Evolutionary conservation across 2,888 invertebrate genomes (phyloP), one percentile per base, ranked within the genome.

Genomic region (Chloroclystis v-ata): DNA sequence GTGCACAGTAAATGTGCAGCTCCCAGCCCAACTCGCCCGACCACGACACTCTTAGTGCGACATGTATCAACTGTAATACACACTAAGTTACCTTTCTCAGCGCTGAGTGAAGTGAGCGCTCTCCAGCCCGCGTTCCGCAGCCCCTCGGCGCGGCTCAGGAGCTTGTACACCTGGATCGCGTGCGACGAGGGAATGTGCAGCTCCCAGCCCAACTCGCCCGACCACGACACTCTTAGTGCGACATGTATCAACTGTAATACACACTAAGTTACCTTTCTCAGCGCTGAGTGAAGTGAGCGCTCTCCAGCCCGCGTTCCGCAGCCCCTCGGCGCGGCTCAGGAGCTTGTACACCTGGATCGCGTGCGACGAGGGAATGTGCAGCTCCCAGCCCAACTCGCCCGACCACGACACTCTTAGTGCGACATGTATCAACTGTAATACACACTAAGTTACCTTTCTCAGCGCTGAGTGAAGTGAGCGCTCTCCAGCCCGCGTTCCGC

Each of bases 241-340:
- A n/a, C n/a, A n/a, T n/a, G n/a, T n/a, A n/a, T n/a, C n/a, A n/a
- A n/a, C n/a, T n/a, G 24, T 4, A 24, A 29, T 11, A 5, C 4
- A 10, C 2, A n/a, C 10, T 28, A 6, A 10, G 8, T n/a, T 68
- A 93, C 95, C 97, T 90, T 96, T 97, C 76, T 97, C 97, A 54
- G 93, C 92, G 72, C 95, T 95, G n/a, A 97, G 89, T 0, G 96
- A 92, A 50, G 96, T 95, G 48, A 97, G 80, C 1, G 97, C 95
- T 54, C 97, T 89, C 84, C 94, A 97, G 1, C 97, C 97, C 13
- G 95, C 94, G 64, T 95, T 92, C 54, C 81, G 90, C 44, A 97
- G 74, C n/a, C 92, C 92, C 6, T 89, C 79, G 29, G 90, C 86
- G 0, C 93, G 91, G 50, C 89, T 89, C 11, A 95, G 64, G n/a